Evolutionary conservation across 2,113 vertebrate genomes (phyloP), one percentile per base, ranked within the genome.

Genomic region (Neolamprologus hecqui): DNA sequence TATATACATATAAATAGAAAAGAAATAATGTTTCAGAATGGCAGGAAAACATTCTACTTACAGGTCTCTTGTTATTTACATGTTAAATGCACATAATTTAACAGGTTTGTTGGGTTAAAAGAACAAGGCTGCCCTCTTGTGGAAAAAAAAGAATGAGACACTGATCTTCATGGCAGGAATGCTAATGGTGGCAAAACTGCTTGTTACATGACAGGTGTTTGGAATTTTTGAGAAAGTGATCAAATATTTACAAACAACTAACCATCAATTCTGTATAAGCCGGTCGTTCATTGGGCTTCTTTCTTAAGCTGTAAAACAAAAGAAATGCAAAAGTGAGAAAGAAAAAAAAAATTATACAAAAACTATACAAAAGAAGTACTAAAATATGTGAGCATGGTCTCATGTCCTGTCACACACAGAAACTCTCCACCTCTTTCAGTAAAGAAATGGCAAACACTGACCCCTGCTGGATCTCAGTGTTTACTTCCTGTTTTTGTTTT

Each of bases 221-320:
- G 2, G 6, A 31, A 21, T 58, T 26, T 17, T 58, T 21, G 21
- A 17, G 70, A 17, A 7, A 54, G 13, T 28, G 21, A 68, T 53
- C 13, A 86, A 31, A 84, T 6, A 6, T 6, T 68, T 86, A 45
- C 90, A 60, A 60, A 42, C 5, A 58, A 97, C 98, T 95, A 82
- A 99, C 99, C 98, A 99, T 98, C 96, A 99, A 97, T 96, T 99
- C 98, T 94, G 98, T 96, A 91, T 99, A 99, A 10, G 98, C 98
- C 88, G 98, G 98, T 96, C 99, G 97, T 94, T 99, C 98, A 97
- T 97, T 98, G 96, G 99, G 98, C 96, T 98, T 98, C 97, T 99
- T 99, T 97, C 98, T 98, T 96, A 99, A 98, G 96, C 99, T 99
- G 93, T 86, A 89, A 8, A 80, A 88, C 80, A n/a, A 51, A 4